Conservation (phyloP, 2,888 invertebrate genomes). For the Muschampia plurimacula region DNA sequence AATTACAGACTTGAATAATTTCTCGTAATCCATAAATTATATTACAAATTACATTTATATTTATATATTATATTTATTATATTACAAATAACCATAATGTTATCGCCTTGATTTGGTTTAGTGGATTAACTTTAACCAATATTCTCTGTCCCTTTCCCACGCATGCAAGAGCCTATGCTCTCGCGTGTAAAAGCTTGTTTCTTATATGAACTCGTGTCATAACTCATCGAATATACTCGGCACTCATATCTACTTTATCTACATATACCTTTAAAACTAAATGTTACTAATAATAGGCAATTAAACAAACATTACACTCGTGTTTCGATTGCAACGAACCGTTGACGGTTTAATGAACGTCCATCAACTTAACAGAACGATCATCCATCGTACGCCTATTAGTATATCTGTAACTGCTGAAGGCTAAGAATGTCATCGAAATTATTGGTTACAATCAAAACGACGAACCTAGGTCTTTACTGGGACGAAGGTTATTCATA, state of each 20-base stretch:
- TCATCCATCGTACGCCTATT: conserved; percentile 33
- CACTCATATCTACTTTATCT: background rate
- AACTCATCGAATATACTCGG: background rate
- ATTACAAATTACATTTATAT: too few relatives aligned
- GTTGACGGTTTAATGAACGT: conserved; percentile 32
- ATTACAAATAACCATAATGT: too few relatives aligned
- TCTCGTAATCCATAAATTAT: too few relatives aligned
- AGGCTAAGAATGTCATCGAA: conserved; percentile 29
- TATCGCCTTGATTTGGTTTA: too few relatives aligned
- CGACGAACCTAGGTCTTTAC: conserved; percentile 18
- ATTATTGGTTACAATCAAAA: conserved; percentile 33
- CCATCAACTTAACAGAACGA: conserved; percentile 26
- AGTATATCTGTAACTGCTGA: conserved; percentile 34
- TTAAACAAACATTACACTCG: conserved; percentile 20
- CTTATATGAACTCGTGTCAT: background rate
- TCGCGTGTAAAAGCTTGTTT: too few relatives aligned
- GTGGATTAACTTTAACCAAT: too few relatives aligned
- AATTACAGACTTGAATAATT: too few relatives aligned
- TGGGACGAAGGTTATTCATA: background rate
- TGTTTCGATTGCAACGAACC: conserved; percentile 22
- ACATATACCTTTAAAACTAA: conserved; percentile 3
- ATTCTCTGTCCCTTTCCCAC: too few relatives aligned
- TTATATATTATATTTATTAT: too few relatives aligned
- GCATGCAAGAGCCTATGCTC: too few relatives aligned
- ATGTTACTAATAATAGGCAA: conserved; percentile 19